Conservation (phyloP, 2,797 vertebrate species). For the Sebastes nivosus region DNA sequence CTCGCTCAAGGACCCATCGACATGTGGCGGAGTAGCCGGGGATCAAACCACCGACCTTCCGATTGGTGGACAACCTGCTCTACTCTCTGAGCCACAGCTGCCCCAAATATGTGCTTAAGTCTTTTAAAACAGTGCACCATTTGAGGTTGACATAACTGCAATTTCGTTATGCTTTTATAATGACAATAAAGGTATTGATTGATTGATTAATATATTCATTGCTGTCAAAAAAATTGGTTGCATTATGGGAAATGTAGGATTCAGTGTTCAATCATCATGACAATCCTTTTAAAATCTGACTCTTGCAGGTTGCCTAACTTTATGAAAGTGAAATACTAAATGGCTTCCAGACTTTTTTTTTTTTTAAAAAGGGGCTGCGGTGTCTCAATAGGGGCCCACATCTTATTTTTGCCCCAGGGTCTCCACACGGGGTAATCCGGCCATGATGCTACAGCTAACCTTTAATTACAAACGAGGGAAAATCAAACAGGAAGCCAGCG, state of each 20-base stretch:
- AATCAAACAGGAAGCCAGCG: conserved; percentile 25
- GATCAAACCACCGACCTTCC: too few relatives aligned
- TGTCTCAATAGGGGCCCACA: neutral
- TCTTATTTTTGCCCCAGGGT: neutral
- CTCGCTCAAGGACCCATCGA: too few relatives aligned
- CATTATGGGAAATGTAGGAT: neutral
- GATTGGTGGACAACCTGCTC: too few relatives aligned
- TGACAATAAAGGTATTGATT: too few relatives aligned
- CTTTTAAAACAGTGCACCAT: too few relatives aligned
- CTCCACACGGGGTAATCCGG: neutral
- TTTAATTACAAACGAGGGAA: conserved; percentile 42
- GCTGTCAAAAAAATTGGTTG: neutral
- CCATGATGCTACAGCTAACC: neutral
- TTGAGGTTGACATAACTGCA: too few relatives aligned
- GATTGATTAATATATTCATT: neutral
- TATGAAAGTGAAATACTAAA: neutral
- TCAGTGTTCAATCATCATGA: neutral
- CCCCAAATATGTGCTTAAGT: too few relatives aligned
- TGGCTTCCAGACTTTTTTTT: neutral
- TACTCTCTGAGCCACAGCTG: too few relatives aligned
- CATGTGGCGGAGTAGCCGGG: too few relatives aligned
- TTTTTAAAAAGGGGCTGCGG: neutral
- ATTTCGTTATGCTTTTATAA: too few relatives aligned
- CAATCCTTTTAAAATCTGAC: neutral
- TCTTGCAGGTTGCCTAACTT: neutral